Evolutionary conservation across 92 coral and sea anemone species (phyloP).

Genomic region (Phenganax marumi): DNA sequence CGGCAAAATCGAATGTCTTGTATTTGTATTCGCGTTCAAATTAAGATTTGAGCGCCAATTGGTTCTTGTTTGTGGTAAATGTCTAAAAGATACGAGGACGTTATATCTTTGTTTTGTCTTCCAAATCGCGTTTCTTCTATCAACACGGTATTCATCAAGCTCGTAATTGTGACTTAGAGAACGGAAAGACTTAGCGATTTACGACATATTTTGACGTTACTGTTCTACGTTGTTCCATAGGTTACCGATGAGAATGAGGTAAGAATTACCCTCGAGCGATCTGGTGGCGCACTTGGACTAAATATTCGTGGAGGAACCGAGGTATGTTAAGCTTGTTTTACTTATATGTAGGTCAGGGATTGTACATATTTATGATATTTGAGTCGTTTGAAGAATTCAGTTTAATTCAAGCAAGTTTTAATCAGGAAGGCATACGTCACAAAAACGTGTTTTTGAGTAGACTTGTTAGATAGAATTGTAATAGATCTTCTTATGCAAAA

Average conservation of each 20-base stretch:
- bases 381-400: too few relatives aligned
- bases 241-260: constrained; percentile 84
- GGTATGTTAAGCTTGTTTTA: constrained; percentile 41
- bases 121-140: not conserved
- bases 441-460: too few relatives aligned
- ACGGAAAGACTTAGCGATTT: constrained; percentile 29
- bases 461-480: too few relatives aligned
- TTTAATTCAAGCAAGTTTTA: too few relatives aligned
- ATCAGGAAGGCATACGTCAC: too few relatives aligned
- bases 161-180: constrained; percentile 11
- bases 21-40: not conserved
- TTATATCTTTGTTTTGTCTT: constrained; percentile 12
- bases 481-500: too few relatives aligned
- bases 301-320: constrained; percentile 93
- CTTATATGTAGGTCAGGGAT: too few relatives aligned
- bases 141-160: constrained; percentile 5
- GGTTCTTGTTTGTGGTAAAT: constrained; percentile 3
- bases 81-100: not conserved
- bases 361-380: too few relatives aligned
- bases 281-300: constrained; percentile 82
- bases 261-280: constrained; percentile 71
- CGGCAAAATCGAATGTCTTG: not conserved
- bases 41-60: not conserved
- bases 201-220: constrained; percentile 49
- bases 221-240: constrained; percentile 61